phyloP scores from a whole-genome alignment of 37 sponge, comb jelly and placozoan genomes.

The Spongilla lacustris region DNA sequence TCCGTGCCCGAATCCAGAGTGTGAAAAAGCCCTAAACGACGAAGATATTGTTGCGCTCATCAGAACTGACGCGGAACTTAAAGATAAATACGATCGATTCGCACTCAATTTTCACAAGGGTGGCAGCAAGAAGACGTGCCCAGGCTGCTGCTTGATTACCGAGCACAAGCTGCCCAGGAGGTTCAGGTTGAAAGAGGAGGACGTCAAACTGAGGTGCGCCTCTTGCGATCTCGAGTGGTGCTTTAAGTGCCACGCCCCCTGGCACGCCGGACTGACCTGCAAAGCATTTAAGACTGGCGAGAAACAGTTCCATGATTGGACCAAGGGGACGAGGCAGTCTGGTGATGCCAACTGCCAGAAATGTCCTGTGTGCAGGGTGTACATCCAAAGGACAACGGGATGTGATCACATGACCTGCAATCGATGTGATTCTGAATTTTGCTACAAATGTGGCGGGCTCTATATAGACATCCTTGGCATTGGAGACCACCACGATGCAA shows the following conservation, averaged over 20 bases:
- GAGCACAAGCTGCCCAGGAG: slow-evolving; percentile 41
- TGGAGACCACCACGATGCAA: slow-evolving; percentile 53
- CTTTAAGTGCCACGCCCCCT: slow-evolving; percentile 85
- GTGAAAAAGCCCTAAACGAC: slow-evolving; percentile 22
- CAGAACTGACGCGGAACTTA: neutral
- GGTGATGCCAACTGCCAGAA: slow-evolving; percentile 75
- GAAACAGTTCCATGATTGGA: slow-evolving; percentile 66
- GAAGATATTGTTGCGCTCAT: slow-evolving; percentile 3
- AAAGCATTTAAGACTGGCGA: slow-evolving; percentile 52
- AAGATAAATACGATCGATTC: slow-evolving; percentile 45
- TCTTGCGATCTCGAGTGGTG: slow-evolving; percentile 79
- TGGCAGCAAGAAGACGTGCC: slow-evolving; percentile 58
- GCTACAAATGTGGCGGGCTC: slow-evolving; percentile 81
- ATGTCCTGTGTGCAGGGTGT: slow-evolving; percentile 80
- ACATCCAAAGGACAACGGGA: slow-evolving; percentile 78
- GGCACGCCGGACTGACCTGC: slow-evolving; percentile 75
- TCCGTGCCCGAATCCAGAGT: slow-evolving; percentile 67
- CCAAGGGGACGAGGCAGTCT: neutral
- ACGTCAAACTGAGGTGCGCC: slow-evolving; percentile 61
- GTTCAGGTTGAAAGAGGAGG: slow-evolving; percentile 14
- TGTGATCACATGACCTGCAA: slow-evolving; percentile 86
- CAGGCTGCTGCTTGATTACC: slow-evolving; percentile 55
- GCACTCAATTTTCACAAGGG: neutral
- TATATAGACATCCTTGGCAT: slow-evolving; percentile 25
- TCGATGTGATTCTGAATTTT: slow-evolving; percentile 69